phyloP scores from a whole-genome alignment of 1,140 invertebrate species.

The Harpegnathos saltator region DNA sequence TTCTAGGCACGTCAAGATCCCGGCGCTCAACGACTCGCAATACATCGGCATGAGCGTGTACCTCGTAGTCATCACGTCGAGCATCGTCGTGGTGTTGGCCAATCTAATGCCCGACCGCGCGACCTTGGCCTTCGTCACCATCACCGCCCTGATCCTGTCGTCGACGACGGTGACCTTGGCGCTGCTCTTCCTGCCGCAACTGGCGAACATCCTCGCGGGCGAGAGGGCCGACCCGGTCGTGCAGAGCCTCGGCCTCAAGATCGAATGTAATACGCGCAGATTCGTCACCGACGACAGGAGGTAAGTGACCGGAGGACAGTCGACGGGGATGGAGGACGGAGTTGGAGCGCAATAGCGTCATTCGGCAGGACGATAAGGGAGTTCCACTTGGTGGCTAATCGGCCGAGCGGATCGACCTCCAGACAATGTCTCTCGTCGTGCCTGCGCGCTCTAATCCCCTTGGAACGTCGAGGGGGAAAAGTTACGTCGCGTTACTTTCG shows the following conservation, averaged over 20 bases:
- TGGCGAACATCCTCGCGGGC: conserved; percentile 88
- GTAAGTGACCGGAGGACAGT: conserved; percentile 75
- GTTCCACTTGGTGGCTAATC: conserved; percentile 30
- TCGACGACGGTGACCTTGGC: conserved; percentile 95
- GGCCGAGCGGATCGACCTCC: conserved; percentile 33
- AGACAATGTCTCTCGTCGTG: conserved; percentile 24
- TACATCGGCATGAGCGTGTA: conserved; percentile 98
- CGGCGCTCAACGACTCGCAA: conserved; percentile 98
- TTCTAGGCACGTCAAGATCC: conserved; percentile 95
- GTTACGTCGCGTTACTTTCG: background rate
- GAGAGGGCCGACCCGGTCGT: conserved; percentile 93
- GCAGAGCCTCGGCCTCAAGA: conserved; percentile 94
- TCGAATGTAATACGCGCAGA: conserved; percentile 94
- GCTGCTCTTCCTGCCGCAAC: conserved; percentile 95
- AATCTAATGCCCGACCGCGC: conserved; percentile 94
- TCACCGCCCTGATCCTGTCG: conserved; percentile 92
- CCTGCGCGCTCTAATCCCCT: background rate
- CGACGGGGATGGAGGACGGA: background rate
- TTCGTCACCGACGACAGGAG: conserved; percentile 90
- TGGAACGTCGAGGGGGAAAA: background rate
- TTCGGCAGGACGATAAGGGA: conserved; percentile 23
- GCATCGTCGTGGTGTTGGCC: conserved; percentile 93
- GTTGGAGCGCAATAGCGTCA: background rate
- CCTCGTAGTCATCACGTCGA: conserved; percentile 95
- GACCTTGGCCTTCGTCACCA: conserved; percentile 93